Evolutionary conservation across 1,140 invertebrate species (phyloP).

Genomic region (Steinernema feltiae): DNA sequence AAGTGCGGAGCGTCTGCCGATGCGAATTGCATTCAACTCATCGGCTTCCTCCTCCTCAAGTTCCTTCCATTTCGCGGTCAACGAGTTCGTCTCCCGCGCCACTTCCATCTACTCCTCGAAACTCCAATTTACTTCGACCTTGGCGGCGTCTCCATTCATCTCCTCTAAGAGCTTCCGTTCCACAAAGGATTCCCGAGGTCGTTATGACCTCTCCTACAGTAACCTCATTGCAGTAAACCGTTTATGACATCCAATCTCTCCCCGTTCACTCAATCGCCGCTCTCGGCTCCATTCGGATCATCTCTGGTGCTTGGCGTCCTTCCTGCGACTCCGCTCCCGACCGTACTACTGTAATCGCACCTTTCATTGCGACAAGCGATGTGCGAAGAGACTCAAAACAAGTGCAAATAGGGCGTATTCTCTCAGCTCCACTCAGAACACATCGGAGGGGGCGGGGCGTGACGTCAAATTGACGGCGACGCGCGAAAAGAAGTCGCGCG

Average conservation of each 20-base stretch:
- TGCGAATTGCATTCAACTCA: neutral
- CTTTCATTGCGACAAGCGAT: neutral
- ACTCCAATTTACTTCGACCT: slow-evolving; percentile 12
- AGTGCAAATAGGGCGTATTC: neutral
- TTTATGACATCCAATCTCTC: no score
- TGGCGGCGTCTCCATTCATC: slow-evolving; percentile 9
- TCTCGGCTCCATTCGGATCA: neutral
- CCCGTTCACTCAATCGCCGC: no score
- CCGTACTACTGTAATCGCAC: neutral
- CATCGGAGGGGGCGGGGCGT: neutral
- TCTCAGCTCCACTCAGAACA: no score
- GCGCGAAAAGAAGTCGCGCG: neutral
- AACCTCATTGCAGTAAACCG: neutral
- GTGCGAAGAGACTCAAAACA: neutral
- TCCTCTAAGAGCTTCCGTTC: neutral
- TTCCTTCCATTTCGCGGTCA: neutral
- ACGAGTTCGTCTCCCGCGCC: no score
- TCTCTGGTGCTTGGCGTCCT: neutral
- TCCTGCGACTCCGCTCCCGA: neutral
- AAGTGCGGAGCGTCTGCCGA: no score
- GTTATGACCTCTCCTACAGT: neutral
- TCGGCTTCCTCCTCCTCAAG: neutral
- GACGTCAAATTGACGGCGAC: neutral
- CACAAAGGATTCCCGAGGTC: neutral
- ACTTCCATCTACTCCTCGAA: neutral